These are phyloP conservation scores for Lophochroa leadbeateri DNA, from an alignment of 2,113 vertebrate genomes.

Conservation along the genomic window DNA sequence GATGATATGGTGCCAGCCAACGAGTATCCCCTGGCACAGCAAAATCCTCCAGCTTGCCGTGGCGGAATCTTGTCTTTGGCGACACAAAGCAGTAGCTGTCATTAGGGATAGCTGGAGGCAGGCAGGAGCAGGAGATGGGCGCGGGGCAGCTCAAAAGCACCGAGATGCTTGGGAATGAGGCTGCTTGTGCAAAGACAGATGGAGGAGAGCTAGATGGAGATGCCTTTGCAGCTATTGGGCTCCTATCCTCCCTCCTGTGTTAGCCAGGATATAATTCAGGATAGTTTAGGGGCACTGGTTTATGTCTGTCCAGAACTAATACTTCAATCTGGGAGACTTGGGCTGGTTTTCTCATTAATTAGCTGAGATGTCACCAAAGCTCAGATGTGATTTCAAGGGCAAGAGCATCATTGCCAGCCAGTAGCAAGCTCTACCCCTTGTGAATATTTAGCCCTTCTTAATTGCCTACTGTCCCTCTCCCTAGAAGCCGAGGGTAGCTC, in stretches of 20 bases:
- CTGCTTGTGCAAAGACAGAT: not conserved
- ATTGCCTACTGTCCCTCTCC: not conserved
- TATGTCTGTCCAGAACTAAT: not conserved
- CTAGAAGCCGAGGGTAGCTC: not conserved
- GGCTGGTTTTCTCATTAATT: not conserved
- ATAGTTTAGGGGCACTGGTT: not conserved
- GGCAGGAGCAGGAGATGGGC: not conserved
- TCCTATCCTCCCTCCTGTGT: not conserved
- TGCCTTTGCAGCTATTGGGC: not conserved
- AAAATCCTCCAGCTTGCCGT: not conserved
- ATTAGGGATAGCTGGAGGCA: not conserved
- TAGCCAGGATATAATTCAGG: not conserved
- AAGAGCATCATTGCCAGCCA: not conserved
- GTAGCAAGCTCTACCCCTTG: not conserved
- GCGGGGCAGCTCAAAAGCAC: not conserved
- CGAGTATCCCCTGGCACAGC: not conserved
- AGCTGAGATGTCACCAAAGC: not conserved
- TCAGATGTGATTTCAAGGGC: not conserved
- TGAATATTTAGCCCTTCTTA: not conserved
- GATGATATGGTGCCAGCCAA: not conserved
- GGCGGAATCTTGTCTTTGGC: not conserved
- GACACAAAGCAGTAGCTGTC: not conserved
- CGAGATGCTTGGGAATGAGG: not conserved
- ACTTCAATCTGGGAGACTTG: not conserved
- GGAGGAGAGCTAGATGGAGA: not conserved